Evolutionary conservation across 2,797 vertebrate genomes (phyloP), one percentile per base, ranked within the genome.

Genomic region (Amblyraja radiata): DNA sequence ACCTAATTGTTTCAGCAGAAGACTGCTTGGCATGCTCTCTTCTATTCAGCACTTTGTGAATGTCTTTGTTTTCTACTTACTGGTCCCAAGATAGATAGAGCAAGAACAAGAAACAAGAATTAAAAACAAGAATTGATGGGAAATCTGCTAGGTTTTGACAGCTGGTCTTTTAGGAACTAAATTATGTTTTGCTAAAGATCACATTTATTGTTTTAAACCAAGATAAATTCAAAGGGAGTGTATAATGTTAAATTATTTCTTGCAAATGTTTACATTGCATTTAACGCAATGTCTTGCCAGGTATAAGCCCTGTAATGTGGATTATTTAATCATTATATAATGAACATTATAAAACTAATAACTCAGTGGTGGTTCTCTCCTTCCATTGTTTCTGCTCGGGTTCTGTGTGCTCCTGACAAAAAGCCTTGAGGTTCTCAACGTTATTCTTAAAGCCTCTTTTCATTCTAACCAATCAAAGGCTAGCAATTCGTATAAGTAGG

Each of bases 131-230:
- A 39, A 91, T 74, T 74, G 88, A 91, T 74, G 68, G 36, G 14
- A 68, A 91, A 91, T 91, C 90, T 91, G 36, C 65, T 91, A 73
- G 90, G 39, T 73, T 18, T 36, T 91, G 68, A 91, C 68, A 91
- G 90, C 90, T 91, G 90, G 68, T 91, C 36, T 91, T 91, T 74
- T 46, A 91, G 90, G 90, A 74, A 73, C 73, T 91, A 91, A 73
- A 46, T 21, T 9, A 5, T 46, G 18, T 10, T 46, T 46, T 74
- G 23, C 68, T 39, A 54, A 91, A 73, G 36, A 90, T 39, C 36
- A 71, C 63, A 39, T 39, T 39, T 79, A 18, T 83, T 71, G 90
- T 73, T 71, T 71, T 74, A 91, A 91, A 91, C 36, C 18, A 1
- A 23, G 32, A 21, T n/a, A 32, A 28, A 21, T 91, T 74, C 68